phyloP scores from a whole-genome alignment of 2,797 vertebrate genomes.

The Acanthopagrus latus region DNA sequence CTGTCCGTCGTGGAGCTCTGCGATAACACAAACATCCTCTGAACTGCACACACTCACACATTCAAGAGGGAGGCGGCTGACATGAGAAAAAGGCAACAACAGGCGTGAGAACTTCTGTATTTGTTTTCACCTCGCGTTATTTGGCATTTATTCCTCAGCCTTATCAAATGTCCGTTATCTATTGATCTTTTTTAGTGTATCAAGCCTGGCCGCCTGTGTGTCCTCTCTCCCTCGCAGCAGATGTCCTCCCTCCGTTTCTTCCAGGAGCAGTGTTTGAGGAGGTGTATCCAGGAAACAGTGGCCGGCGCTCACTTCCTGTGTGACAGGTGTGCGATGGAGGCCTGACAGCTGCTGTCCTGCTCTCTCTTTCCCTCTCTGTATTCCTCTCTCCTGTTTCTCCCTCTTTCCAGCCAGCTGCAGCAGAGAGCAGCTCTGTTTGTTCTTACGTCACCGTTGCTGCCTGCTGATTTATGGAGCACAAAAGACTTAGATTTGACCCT shows the following conservation, averaged over 20 bases:
- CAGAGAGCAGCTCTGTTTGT: constrained; percentile 82
- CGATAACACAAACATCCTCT: constrained; percentile 83
- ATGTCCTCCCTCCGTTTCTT: constrained; percentile 68
- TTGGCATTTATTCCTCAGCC: constrained; percentile 31
- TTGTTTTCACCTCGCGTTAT: constrained; percentile 48
- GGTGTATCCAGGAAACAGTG: constrained; percentile 88
- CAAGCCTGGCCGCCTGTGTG: constrained; percentile 35
- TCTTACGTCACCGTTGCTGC: constrained; percentile 82
- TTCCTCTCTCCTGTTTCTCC: constrained; percentile 78
- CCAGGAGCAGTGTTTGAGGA: constrained; percentile 84
- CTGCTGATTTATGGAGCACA: constrained; percentile 86
- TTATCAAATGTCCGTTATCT: constrained; percentile 38
- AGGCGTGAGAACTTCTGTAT: constrained; percentile 47
- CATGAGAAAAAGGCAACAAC: constrained; percentile 31
- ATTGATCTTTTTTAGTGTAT: constrained; percentile 56
- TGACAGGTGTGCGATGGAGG: constrained; percentile 87
- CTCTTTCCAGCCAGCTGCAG: constrained; percentile 84
- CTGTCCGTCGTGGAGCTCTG: constrained; percentile 73
- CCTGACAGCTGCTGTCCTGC: constrained; percentile 88
- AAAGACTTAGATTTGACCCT: constrained; percentile 82
- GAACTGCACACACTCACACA: constrained; percentile 51
- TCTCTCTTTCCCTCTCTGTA: constrained; percentile 77
- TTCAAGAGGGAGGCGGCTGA: constrained; percentile 20
- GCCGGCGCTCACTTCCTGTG: constrained; percentile 85
- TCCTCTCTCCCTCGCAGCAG: constrained; percentile 61